Evolutionary conservation across 2,113 vertebrate species (phyloP).

Genomic region (Mastomys natalensis): DNA sequence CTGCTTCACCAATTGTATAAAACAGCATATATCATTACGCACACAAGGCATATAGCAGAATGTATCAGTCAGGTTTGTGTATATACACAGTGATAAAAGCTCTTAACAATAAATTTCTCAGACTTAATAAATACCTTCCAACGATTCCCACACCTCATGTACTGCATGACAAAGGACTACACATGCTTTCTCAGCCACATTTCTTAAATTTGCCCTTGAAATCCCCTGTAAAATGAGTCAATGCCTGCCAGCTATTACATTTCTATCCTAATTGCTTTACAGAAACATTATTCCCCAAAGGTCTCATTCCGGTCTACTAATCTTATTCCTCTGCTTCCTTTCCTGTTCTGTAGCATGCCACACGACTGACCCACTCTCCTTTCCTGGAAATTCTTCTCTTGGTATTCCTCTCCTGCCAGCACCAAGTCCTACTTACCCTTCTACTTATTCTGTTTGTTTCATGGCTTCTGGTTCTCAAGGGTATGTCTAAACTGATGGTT

Average conservation of each 20-base stretch:
- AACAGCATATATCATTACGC: background rate
- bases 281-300: slow-evolving; percentile 5
- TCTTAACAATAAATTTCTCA: no score
- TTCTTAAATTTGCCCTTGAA: slow-evolving; percentile 42
- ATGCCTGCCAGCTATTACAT: background rate
- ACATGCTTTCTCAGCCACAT: slow-evolving; percentile 5
- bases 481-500: background rate
- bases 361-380: background rate
- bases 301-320: background rate
- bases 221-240: slow-evolving; percentile 29
- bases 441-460: background rate
- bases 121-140: no score
- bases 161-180: background rate
- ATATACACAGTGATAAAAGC: no score
- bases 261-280: background rate
- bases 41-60: background rate
- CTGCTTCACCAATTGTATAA: background rate
- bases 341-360: background rate
- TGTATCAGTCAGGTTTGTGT: background rate
- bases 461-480: background rate
- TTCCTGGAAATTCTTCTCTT: slow-evolving; percentile 45
- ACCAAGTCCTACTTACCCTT: background rate
- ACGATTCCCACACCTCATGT: no score
- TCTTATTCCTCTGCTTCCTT: background rate
- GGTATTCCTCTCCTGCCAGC: background rate